phyloP scores from a whole-genome alignment of 2,797 vertebrate species.

The Pseudochirops corinnae region DNA sequence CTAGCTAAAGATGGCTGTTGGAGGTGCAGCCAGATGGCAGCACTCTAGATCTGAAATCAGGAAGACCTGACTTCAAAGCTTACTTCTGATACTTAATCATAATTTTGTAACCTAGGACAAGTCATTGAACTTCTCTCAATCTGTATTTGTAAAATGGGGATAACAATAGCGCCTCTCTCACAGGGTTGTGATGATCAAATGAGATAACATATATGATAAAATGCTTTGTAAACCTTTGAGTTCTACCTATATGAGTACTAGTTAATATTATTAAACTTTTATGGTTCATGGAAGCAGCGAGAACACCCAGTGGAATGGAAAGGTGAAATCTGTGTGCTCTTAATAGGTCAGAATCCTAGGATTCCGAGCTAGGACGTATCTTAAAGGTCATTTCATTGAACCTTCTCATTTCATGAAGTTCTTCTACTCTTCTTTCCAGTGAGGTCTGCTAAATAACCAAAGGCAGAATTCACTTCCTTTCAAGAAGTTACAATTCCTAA shows the following conservation, averaged over 20 bases:
- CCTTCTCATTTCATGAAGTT: neutral
- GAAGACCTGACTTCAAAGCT: neutral
- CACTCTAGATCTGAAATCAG: neutral
- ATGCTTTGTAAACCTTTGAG: neutral
- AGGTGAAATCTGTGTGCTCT: neutral
- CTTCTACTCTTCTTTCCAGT: neutral
- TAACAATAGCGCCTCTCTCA: neutral
- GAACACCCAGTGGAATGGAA: conserved; percentile 19
- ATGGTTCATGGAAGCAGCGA: conserved; percentile 30
- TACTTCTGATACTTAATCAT: neutral
- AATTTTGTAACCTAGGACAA: neutral
- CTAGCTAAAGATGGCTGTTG: neutral
- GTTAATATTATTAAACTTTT: conserved; percentile 5
- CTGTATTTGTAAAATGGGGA: neutral
- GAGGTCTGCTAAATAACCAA: neutral
- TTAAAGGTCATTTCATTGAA: neutral
- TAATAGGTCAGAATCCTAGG: neutral
- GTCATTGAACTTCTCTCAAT: neutral
- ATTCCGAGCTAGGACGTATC: neutral
- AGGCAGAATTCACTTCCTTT: neutral
- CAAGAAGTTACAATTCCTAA: neutral
- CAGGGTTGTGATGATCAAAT: neutral
- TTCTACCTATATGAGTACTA: neutral
- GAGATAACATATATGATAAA: neutral
- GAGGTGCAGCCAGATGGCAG: neutral